Percentiles rank a stretch among this genome's conserved stretches.
Evolutionary conservation across 2,888 invertebrate species (phyloP).

Genomic region (Xestia rhomboidea): DNA sequence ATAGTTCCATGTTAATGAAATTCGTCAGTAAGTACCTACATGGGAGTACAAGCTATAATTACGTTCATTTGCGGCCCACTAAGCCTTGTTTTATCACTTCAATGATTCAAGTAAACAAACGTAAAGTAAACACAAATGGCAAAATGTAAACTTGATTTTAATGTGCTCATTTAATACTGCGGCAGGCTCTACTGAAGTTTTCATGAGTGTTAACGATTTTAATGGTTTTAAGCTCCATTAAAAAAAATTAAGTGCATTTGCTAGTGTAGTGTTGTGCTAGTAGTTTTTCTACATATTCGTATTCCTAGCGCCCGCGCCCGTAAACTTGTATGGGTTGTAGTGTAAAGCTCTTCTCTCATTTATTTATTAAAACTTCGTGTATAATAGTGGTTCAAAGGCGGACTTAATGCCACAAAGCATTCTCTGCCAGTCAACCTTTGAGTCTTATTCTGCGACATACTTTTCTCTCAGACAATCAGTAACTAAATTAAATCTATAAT

Average conservation of each 20-base stretch:
- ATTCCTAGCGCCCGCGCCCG: not conserved
- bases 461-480: not conserved
- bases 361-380: not conserved
- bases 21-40: constrained; percentile 29
- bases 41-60: constrained; percentile 9
- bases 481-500: not conserved
- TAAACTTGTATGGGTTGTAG: not conserved
- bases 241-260: not conserved
- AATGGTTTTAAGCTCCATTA: not conserved
- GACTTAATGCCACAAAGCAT: too few relatives aligned
- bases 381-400: not conserved
- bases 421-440: too few relatives aligned
- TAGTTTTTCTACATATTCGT: not conserved
- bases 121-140: constrained; percentile 18
- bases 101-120: constrained; percentile 20
- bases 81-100: constrained; percentile 18
- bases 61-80: constrained; percentile 7
- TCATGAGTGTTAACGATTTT: not conserved
- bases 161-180: constrained; percentile 8
- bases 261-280: too few relatives aligned
- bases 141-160: not conserved
- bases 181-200: not conserved
- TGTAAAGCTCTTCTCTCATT: not conserved
- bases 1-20: constrained; percentile 47
- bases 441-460: too few relatives aligned